Percentiles rank a stretch among this genome's conserved stretches.
phyloP scores from a whole-genome alignment of 2,113 vertebrate genomes.

The Nestor notabilis region DNA sequence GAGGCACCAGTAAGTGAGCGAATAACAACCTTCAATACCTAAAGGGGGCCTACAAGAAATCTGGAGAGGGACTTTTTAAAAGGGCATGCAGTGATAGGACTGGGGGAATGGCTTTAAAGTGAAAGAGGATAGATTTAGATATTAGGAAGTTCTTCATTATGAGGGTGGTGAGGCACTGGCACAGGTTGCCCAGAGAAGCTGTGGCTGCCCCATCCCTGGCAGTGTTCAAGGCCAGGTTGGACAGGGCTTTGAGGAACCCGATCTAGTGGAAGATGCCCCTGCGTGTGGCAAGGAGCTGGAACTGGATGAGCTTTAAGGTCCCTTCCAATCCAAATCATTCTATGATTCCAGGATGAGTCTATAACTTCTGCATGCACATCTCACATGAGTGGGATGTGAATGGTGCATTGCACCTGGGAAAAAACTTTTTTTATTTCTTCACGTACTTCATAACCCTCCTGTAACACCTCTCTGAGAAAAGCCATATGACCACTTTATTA shows the following conservation, averaged over 20 bases:
- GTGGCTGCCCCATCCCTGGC: background rate
- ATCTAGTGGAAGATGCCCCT: background rate
- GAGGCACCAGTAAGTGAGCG: background rate
- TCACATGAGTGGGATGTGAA: accelerated
- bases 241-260: background rate
- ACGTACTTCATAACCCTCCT: background rate
- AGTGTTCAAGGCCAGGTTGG: background rate
- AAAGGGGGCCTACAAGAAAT: background rate
- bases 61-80: background rate
- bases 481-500: background rate
- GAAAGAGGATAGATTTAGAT: background rate
- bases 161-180: background rate
- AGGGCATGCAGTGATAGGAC: background rate
- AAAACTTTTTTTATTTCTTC: background rate
- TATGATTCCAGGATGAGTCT: background rate
- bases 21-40: background rate
- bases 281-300: background rate
- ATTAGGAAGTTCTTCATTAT: background rate
- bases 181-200: background rate
- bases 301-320: background rate
- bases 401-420: accelerated
- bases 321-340: background rate
- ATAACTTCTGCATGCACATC: background rate
- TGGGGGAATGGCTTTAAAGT: background rate
- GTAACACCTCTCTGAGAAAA: background rate